These are phyloP conservation scores for Aulostomus chinensis DNA, from an alignment of 2,797 vertebrate genomes.

Conservation along the genomic window DNA sequence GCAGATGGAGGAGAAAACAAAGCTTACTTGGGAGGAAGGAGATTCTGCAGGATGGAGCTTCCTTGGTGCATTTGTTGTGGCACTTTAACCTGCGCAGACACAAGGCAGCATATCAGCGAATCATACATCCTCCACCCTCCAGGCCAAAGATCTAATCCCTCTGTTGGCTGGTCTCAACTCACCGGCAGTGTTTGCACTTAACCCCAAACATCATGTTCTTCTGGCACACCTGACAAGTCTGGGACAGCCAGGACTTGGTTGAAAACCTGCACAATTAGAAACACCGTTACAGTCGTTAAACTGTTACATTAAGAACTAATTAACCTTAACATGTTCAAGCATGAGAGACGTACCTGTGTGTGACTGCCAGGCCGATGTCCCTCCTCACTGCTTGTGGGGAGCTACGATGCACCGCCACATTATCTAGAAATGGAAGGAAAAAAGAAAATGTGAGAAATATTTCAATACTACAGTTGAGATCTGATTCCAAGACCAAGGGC, in stretches of 20 bases:
- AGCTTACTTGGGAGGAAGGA: conserved; percentile 92
- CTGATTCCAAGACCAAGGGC: background rate
- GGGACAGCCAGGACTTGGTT: conserved; percentile 97
- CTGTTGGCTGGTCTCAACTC: conserved; percentile 17
- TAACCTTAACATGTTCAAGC: no score
- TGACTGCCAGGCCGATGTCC: conserved; percentile 94
- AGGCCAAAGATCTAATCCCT: no score
- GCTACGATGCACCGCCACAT: conserved; percentile 84
- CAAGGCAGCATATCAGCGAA: no score
- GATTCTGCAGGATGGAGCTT: conserved; percentile 94
- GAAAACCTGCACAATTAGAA: conserved; percentile 85
- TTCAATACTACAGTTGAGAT: background rate
- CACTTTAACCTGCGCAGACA: conserved; percentile 91
- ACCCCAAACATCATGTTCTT: conserved; percentile 99
- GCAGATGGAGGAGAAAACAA: background rate
- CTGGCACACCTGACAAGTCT: conserved; percentile 97
- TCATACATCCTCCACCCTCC: no score
- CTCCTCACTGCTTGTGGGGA: conserved; percentile 94
- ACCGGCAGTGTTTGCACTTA: conserved; percentile 97
- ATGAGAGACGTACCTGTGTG: conserved; percentile 87
- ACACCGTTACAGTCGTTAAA: no score
- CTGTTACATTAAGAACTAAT: no score
- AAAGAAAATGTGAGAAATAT: background rate
- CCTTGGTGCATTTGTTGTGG: conserved; percentile 98
- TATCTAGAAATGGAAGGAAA: conserved; percentile 59